Evolutionary conservation across 1,140 invertebrate species (phyloP).

Genomic region (Neodiprion pinetum): DNA sequence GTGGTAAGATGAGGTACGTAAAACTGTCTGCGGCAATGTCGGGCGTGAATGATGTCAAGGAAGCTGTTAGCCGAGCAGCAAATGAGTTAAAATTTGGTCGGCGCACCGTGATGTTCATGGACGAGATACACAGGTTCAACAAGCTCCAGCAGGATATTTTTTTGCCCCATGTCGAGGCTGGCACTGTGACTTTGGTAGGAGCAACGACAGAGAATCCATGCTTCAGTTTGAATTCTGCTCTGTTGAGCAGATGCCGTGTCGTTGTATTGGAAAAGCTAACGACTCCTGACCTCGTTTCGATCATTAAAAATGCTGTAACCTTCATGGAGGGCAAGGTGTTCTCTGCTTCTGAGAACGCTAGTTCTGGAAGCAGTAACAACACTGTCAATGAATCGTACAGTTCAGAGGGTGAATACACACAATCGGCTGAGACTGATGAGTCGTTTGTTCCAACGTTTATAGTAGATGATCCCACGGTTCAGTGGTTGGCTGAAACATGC

Average conservation of each 20-base stretch:
- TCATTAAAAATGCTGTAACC: constrained; percentile 69
- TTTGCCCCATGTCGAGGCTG: constrained; percentile 81
- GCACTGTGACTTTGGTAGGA: constrained; percentile 81
- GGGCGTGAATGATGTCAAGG: constrained; percentile 81
- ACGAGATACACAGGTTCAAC: constrained; percentile 90
- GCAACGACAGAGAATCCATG: constrained; percentile 91
- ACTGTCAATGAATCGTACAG: constrained; percentile 22
- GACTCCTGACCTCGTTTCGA: constrained; percentile 65
- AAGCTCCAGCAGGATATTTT: constrained; percentile 82
- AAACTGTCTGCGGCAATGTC: constrained; percentile 79
- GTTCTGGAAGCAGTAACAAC: constrained; percentile 16
- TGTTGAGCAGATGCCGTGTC: constrained; percentile 80
- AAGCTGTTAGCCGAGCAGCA: constrained; percentile 75
- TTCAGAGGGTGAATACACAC: constrained; percentile 37
- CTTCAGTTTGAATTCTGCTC: constrained; percentile 81
- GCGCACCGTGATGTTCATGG: constrained; percentile 83
- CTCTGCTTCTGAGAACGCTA: constrained; percentile 18
- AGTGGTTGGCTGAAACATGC: constrained; percentile 76
- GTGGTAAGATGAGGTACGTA: constrained; percentile 69
- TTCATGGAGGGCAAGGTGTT: constrained; percentile 51
- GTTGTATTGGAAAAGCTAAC: constrained; percentile 78
- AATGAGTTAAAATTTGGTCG: constrained; percentile 76
- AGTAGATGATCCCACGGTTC: constrained; percentile 70
- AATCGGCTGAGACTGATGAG: constrained; percentile 35
- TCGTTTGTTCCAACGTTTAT: constrained; percentile 40